Conservation (phyloP, 53 echinoderm and acorn worm genomes). For the Temnopleurus reevesii region DNA sequence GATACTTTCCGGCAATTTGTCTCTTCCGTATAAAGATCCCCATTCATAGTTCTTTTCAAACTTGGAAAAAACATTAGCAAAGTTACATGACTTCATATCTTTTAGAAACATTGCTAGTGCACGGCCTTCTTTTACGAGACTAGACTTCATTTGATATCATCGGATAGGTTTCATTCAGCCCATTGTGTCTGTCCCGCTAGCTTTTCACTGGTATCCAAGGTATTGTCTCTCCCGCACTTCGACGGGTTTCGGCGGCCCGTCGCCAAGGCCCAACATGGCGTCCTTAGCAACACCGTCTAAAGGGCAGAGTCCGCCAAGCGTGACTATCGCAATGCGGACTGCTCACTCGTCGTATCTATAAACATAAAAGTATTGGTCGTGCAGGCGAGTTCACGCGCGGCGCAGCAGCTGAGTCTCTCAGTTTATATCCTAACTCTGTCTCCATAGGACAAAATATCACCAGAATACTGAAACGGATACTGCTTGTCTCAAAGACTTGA, state of each 20-base stretch:
- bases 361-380: slow-evolving; percentile 78
- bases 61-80: too few relatives aligned
- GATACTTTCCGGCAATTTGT: too few relatives aligned
- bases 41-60: too few relatives aligned
- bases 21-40: too few relatives aligned
- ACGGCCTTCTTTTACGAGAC: not conserved
- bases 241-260: not conserved
- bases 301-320: slow-evolving; percentile 64
- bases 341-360: slow-evolving; percentile 86
- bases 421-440: slow-evolving; percentile 7
- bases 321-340: slow-evolving; percentile 40
- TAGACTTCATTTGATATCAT: slow-evolving; percentile 35
- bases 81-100: too few relatives aligned
- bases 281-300: slow-evolving; percentile 76
- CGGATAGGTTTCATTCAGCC: slow-evolving; percentile 42
- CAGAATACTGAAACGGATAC: not conserved
- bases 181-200: slow-evolving; percentile 27
- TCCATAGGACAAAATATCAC: slow-evolving; percentile 1
- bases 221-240: slow-evolving; percentile 33
- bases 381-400: slow-evolving; percentile 43
- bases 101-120: not conserved
- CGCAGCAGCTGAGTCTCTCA: not conserved
- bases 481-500: not conserved
- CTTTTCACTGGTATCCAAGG: slow-evolving; percentile 47
- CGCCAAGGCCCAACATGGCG: slow-evolving; percentile 63